Evolutionary conservation across 2,113 vertebrate species (phyloP).

Genomic region (Panurus biarmicus): DNA sequence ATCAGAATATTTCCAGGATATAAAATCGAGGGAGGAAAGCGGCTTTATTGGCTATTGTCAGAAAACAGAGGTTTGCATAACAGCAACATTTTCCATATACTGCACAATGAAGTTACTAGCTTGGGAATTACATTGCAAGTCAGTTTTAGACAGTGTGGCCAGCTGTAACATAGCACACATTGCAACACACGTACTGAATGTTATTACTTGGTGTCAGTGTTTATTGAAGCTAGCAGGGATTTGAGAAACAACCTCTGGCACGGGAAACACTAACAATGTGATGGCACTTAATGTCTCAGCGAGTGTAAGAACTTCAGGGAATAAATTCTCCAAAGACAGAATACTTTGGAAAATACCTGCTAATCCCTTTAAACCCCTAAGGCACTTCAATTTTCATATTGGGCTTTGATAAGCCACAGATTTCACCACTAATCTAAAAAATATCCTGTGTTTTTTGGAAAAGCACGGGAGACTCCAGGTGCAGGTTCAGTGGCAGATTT

Average conservation of each 20-base stretch:
- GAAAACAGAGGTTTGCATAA: background rate
- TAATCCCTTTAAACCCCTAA: background rate
- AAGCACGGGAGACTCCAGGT: background rate
- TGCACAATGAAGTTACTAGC: background rate
- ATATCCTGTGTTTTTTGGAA: background rate
- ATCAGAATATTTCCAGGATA: slow-evolving; percentile 7
- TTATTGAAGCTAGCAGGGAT: background rate
- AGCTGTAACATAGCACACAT: slow-evolving; percentile 6
- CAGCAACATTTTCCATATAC: slow-evolving; percentile 6
- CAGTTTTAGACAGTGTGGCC: background rate
- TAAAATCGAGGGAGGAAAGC: background rate
- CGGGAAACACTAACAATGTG: background rate
- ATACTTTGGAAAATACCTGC: background rate
- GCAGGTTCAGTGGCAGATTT: background rate
- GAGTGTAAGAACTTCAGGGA: background rate
- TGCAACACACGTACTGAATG: slow-evolving; percentile 20
- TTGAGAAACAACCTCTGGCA: background rate
- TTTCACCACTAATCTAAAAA: background rate
- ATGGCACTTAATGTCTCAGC: background rate
- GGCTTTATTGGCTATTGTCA: background rate
- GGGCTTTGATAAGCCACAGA: background rate
- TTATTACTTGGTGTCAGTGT: slow-evolving; percentile 16
- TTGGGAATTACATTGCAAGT: slow-evolving; percentile 7
- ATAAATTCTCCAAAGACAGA: background rate
- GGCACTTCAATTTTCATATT: background rate